phyloP scores from a whole-genome alignment of 2,113 vertebrate genomes.

The Etia nguti region DNA sequence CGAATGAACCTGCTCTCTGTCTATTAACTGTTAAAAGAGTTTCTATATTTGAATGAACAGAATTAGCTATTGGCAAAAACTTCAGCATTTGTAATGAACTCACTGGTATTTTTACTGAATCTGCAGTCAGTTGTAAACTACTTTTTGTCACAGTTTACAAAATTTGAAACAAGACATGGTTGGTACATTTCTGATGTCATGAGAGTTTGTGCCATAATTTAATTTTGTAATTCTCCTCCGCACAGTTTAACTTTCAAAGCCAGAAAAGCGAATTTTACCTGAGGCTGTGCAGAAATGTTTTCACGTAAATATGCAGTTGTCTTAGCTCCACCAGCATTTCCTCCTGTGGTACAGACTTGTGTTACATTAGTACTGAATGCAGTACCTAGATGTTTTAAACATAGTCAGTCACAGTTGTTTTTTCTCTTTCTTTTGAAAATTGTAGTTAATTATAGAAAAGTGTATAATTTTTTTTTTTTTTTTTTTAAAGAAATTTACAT shows the following conservation, averaged over 20 bases:
- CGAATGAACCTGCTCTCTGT: background rate
- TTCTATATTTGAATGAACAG: background rate
- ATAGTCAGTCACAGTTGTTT: background rate
- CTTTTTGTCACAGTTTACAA: background rate
- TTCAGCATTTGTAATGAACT: slow-evolving; percentile 24
- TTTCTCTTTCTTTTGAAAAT: background rate
- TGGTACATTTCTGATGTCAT: background rate
- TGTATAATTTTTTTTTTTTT: background rate
- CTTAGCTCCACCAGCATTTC: background rate
- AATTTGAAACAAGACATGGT: background rate
- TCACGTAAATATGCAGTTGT: background rate
- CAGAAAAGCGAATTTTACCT: background rate
- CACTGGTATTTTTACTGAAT: slow-evolving; percentile 3
- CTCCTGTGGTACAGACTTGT: background rate
- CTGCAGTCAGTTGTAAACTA: background rate
- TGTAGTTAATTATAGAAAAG: background rate
- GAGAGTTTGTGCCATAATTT: background rate
- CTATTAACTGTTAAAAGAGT: slow-evolving; percentile 42
- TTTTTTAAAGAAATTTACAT: background rate
- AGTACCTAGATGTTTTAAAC: background rate
- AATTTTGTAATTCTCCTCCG: background rate
- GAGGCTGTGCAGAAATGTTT: background rate
- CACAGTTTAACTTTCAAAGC: background rate
- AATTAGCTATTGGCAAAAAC: background rate
- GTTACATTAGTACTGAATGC: background rate